A percentile compares a stretch with the other conserved stretches of the same genome.
Evolutionary conservation across 2,888 invertebrate species (phyloP).

Genomic region (Serrognathus titanus): DNA sequence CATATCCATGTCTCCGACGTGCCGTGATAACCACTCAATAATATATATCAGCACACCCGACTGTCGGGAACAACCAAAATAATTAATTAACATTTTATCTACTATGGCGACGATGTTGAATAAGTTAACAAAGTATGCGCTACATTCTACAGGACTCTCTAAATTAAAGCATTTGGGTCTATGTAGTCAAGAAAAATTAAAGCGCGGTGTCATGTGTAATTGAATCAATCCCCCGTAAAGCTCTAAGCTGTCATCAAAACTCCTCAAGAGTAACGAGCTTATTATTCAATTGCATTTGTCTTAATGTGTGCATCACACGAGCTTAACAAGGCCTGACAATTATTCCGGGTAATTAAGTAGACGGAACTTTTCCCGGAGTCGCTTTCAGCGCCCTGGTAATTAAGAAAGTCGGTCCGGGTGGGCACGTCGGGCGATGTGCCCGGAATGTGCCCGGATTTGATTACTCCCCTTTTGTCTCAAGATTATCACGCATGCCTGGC

Average conservation of each 20-base stretch:
- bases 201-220: no score
- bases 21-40: slow-evolving; percentile 28
- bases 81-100: neutral
- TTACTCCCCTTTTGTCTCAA: slow-evolving; percentile 38
- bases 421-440: slow-evolving; percentile 42
- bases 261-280: neutral
- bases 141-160: no score
- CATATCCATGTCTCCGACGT: slow-evolving; percentile 30
- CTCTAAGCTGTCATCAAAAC: no score
- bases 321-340: slow-evolving; percentile 51
- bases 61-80: neutral
- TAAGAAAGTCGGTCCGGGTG: slow-evolving; percentile 52
- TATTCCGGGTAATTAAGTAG: slow-evolving; percentile 62
- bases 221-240: no score
- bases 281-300: slow-evolving; percentile 15
- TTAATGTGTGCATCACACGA: slow-evolving; percentile 36
- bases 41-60: slow-evolving; percentile 16
- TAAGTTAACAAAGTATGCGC: no score
- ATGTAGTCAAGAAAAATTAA: no score
- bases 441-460: slow-evolving; percentile 38
- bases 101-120: no score
- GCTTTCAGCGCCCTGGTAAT: slow-evolving; percentile 50
- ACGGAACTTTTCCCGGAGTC: slow-evolving; percentile 52
- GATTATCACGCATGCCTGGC: slow-evolving; percentile 22
- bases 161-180: no score